Base-by-base conservation (phyloP, 2,113 vertebrate genomes). In the Hippoglossus stenolepis region DNA sequence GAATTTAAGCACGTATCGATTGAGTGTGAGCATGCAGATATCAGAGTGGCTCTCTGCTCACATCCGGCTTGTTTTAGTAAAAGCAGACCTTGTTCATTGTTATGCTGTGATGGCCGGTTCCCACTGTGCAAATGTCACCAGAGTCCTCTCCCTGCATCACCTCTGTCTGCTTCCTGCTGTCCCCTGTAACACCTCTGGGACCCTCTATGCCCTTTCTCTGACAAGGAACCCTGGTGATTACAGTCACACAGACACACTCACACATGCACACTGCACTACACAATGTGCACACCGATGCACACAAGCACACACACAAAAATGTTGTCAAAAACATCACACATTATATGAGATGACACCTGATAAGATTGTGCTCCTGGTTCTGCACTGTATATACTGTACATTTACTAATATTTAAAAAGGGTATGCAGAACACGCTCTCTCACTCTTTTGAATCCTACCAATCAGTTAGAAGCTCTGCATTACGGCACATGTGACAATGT, bases 61-160 rank as follows among this genome's bases (percentile, higher is more conserved):
- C 1, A 20, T 45, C 40, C 3, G 77, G 10, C 35, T 76, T 69
- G 70, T 82, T 73, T 78, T 90, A 84, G 63, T 59, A 26, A 73
- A 78, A 80, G 68, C 7, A 28, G 84, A 61, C 82, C 59, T 49
- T 82, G 57, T 62, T 85, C 58, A 6, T 82, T 78, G 83, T 81
- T 85, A 83, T 59, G 49, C 79, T 51, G 66, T 31, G 76, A 70
- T 11, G 65, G 26, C 70, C 15, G 26, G 31, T 69, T 73, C 77
- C 77, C 60, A 69, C 84, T 87, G 85, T 24, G 88, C 64, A 88
- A 89, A 91, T 89, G 90, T 88, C 90, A 91, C 79, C 53, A 12
- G 73, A 82, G 73, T 73, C 83, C 71, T 80, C 80, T 84, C 65
- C 56, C 38, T 11, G 65, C 72, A 77, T 81, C 84, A 79, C 84